Percentiles rank a stretch among this genome's conserved stretches.
Conservation (phyloP, 1,140 invertebrate species). For the Pogonomyrmex californicus region DNA sequence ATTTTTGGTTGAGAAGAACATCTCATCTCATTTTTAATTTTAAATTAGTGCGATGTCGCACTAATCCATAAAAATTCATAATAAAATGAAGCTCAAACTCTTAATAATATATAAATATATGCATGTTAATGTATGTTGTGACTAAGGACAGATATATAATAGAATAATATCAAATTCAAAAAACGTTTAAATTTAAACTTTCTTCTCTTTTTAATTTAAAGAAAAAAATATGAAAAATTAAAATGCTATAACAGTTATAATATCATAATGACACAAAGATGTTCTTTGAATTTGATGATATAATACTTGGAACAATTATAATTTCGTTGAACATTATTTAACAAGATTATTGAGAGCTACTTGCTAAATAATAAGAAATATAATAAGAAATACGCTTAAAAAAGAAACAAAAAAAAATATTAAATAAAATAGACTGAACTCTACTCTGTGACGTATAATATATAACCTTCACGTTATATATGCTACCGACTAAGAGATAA, state of each 20-base stretch:
- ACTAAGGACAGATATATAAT: neutral
- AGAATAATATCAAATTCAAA: neutral
- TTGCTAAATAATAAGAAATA: too few species aligned
- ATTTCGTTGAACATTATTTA: neutral
- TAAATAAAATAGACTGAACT: neutral
- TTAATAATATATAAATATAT: constrained; percentile 2
- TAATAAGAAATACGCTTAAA: neutral
- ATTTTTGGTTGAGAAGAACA: neutral
- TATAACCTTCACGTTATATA: neutral
- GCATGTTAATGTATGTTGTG: neutral
- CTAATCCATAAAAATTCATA: neutral
- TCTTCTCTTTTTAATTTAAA: neutral
- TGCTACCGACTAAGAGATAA: neutral
- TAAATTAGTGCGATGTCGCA: neutral
- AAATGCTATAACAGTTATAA: neutral
- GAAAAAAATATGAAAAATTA: neutral
- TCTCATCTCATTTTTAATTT: constrained; percentile 4
- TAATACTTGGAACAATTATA: neutral
- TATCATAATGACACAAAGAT: too few species aligned
- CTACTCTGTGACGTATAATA: neutral
- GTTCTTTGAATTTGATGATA: neutral
- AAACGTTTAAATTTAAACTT: neutral
- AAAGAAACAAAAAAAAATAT: neutral
- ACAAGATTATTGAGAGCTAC: too few species aligned
- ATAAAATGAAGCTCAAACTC: neutral